Conservation (phyloP, 23 tunicate genomes). For the Oikopleura vanhoeffeni region DNA sequence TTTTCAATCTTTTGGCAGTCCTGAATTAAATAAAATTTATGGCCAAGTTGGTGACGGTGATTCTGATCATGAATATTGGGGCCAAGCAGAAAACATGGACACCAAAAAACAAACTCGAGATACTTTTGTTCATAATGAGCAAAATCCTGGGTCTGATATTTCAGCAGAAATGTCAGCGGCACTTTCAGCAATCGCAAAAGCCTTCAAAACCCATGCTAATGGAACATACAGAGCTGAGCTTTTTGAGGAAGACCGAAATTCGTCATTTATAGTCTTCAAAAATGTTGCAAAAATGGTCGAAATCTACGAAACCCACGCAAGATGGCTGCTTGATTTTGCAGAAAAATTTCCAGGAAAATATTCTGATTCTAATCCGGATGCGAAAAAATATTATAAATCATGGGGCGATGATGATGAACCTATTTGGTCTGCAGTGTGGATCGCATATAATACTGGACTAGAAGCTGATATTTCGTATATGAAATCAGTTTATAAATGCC, state of each 20-base stretch:
- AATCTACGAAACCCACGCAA: neutral
- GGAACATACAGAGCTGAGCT: neutral
- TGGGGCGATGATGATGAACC: neutral
- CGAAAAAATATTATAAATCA: neutral
- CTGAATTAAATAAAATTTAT: too few species aligned
- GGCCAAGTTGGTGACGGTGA: slow-evolving; percentile 52
- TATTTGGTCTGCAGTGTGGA: neutral
- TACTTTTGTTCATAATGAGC: too few species aligned
- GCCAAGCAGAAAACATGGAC: slow-evolving; percentile 55
- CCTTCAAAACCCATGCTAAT: neutral
- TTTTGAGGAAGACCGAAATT: neutral
- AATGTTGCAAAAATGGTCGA: neutral
- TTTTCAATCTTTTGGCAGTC: too few species aligned
- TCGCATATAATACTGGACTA: neutral
- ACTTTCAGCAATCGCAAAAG: neutral
- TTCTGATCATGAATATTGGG: slow-evolving; percentile 72
- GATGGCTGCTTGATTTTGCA: neutral
- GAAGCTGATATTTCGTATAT: neutral
- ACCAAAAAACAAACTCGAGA: slow-evolving; percentile 43
- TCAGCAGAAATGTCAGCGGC: neutral
- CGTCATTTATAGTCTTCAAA: neutral
- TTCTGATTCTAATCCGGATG: neutral
- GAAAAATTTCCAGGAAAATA: neutral
- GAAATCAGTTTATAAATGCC: too few species aligned
- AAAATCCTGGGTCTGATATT: too few species aligned